Conservation (phyloP, 2,888 invertebrate genomes). For the Sympetrum striolatum region DNA sequence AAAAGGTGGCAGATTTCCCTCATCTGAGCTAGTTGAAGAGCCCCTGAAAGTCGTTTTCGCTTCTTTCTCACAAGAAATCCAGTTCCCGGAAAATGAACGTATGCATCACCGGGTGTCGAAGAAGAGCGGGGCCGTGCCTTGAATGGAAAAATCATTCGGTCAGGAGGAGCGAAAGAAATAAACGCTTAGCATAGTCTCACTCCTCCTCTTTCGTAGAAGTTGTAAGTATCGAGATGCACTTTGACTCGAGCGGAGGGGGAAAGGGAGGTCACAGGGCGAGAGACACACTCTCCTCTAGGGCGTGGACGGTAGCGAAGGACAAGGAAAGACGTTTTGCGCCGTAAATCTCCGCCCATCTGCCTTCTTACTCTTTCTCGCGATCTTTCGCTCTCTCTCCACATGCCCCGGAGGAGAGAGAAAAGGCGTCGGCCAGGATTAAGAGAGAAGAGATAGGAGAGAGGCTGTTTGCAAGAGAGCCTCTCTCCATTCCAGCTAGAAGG, state of each 20-base stretch:
- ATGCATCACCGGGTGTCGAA: too few relatives aligned
- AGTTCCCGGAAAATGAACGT: too few relatives aligned
- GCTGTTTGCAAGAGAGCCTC: not conserved
- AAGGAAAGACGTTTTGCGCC: constrained; percentile 35
- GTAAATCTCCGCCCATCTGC: constrained; percentile 43
- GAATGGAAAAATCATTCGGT: too few relatives aligned
- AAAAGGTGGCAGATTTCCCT: too few relatives aligned
- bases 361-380: constrained; percentile 5
- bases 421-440: not conserved
- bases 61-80: too few relatives aligned
- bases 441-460: not conserved
- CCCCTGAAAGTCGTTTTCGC: too few relatives aligned
- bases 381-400: constrained; percentile 22
- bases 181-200: not conserved
- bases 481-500: not conserved
- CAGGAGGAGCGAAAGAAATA: too few relatives aligned
- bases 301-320: constrained; percentile 44
- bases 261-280: constrained; percentile 30
- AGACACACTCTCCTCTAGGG: not conserved
- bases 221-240: not conserved
- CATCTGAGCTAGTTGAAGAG: too few relatives aligned
- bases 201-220: not conserved
- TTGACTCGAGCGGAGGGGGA: not conserved
- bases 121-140: too few relatives aligned
- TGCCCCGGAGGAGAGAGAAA: not conserved